A percentile compares a stretch with the other conserved stretches of the same genome.
Conservation (phyloP, 2,797 vertebrate genomes). For the Sebastes trivittatus region DNA sequence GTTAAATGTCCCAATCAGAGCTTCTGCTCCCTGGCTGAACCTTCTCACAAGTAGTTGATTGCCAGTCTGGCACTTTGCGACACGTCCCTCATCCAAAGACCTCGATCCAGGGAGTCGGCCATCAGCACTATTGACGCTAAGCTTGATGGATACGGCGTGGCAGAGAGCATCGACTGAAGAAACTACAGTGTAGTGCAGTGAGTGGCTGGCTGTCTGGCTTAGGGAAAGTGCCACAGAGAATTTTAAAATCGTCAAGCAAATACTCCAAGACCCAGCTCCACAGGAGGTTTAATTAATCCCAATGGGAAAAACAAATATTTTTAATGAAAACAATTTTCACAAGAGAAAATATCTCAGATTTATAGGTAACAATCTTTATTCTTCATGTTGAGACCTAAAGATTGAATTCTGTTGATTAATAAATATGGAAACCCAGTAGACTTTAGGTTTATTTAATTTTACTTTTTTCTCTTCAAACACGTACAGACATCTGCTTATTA, state of each 20-base stretch:
- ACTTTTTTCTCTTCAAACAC: neutral
- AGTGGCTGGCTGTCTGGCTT: slow-evolving; percentile 26
- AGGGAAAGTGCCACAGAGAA: slow-evolving; percentile 6
- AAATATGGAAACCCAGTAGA: neutral
- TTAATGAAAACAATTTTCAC: neutral
- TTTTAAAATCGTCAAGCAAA: slow-evolving; percentile 15
- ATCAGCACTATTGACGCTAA: slow-evolving; percentile 59
- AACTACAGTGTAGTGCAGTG: slow-evolving; percentile 12
- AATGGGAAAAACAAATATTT: neutral
- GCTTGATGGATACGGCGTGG: slow-evolving; percentile 47
- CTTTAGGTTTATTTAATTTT: neutral
- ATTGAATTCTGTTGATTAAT: neutral
- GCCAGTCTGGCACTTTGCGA: slow-evolving; percentile 15
- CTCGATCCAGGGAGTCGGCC: slow-evolving; percentile 33
- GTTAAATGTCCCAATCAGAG: neutral
- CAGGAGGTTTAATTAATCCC: slow-evolving; percentile 19
- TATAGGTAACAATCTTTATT: neutral
- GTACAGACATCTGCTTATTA: slow-evolving; percentile 7
- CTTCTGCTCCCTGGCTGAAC: slow-evolving; percentile 19
- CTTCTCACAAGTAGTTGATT: slow-evolving; percentile 38
- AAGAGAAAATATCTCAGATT: neutral
- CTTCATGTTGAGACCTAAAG: neutral
- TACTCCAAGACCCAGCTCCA: neutral
- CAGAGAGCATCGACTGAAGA: slow-evolving; percentile 32
- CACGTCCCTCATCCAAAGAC: slow-evolving; percentile 38